Percentiles rank a stretch among this genome's conserved stretches.
Conservation (phyloP, 2,113 vertebrate genomes). For the Numenius arquata region DNA sequence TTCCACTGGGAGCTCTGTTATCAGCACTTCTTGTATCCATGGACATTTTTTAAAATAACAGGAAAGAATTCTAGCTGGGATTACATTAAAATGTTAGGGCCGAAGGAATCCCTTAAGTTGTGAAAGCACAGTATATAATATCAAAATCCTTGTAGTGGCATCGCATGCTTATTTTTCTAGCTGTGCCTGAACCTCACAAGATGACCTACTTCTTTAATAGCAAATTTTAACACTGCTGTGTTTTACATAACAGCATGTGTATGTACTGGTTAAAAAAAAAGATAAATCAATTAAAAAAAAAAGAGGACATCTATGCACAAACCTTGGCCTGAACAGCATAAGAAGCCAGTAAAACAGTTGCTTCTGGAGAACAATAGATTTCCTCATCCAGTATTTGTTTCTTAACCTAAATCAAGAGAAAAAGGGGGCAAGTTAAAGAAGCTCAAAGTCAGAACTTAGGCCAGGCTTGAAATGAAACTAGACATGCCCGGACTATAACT, state of each 20-base stretch:
- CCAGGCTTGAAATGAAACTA: conserved; percentile 10
- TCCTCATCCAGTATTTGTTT: conserved; percentile 94
- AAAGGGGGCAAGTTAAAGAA: background rate
- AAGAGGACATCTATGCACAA: background rate
- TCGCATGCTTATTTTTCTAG: background rate
- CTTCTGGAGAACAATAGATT: conserved; percentile 93
- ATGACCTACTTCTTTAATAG: background rate
- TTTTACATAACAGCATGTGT: background rate
- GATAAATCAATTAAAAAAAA: background rate
- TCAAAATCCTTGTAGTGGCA: background rate
- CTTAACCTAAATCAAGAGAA: conserved; percentile 80
- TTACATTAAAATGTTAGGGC: background rate
- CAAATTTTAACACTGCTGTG: background rate
- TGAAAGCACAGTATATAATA: background rate
- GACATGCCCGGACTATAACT: background rate
- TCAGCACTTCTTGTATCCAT: background rate
- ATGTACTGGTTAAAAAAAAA: background rate
- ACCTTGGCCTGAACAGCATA: conserved; percentile 95
- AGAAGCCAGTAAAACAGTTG: conserved; percentile 88
- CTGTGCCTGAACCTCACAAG: background rate
- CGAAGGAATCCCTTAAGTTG: background rate
- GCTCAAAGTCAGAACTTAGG: background rate
- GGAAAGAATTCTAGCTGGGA: background rate
- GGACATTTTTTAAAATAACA: background rate
- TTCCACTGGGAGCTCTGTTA: background rate